A percentile compares a stretch with the other conserved stretches of the same genome.
These are phyloP conservation scores for Daubentonia madagascariensis DNA, from an alignment of 2,113 vertebrate species.

Conservation along the genomic window DNA sequence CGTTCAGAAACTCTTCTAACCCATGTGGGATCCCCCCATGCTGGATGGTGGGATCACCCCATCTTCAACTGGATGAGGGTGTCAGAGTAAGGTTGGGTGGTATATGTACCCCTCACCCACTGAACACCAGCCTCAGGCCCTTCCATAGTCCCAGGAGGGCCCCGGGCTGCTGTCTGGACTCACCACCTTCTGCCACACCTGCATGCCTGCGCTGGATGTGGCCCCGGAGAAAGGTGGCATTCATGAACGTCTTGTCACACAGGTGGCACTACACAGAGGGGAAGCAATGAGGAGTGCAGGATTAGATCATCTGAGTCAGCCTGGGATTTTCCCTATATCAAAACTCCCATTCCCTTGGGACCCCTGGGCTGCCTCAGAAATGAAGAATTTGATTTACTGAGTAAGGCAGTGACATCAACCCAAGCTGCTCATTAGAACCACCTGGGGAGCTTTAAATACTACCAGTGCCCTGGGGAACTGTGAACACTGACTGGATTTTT, in stretches of 20 bases:
- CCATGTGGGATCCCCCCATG: rapidly evolving
- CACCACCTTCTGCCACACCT: conserved; percentile 75
- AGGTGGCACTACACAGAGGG: conserved; percentile 81
- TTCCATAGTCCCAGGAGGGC: background rate
- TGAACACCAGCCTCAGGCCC: background rate
- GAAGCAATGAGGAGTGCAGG: background rate
- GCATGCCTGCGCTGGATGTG: conserved; percentile 82
- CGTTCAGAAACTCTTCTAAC: background rate
- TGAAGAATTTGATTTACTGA: background rate
- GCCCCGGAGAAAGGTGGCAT: conserved; percentile 80
- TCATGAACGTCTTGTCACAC: conserved; percentile 87
- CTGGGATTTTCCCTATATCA: background rate
- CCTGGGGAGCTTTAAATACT: background rate
- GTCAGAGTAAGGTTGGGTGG: background rate
- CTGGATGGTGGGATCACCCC: background rate
- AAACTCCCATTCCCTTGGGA: background rate
- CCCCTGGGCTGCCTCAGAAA: background rate
- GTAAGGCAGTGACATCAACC: background rate
- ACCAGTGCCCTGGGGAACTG: background rate
- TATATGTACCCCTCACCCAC: background rate
- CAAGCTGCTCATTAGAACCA: background rate
- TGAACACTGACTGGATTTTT: background rate
- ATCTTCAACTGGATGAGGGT: background rate
- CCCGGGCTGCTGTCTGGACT: background rate
- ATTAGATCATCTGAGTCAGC: background rate